phyloP scores from a whole-genome alignment of 2,888 invertebrate species.

The Charanyca ferruginea region DNA sequence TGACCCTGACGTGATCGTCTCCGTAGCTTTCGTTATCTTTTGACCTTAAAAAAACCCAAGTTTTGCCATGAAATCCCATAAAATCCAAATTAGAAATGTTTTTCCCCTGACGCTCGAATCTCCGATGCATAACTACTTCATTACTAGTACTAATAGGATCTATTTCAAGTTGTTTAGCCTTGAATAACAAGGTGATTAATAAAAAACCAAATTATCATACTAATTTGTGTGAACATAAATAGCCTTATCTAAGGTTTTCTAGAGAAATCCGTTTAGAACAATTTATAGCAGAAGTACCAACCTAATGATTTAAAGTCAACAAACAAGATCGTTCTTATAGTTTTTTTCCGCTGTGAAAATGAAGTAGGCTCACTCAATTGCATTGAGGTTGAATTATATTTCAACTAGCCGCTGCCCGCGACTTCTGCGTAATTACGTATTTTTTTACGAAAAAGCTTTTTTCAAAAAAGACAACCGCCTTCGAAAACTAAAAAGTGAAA shows the following conservation, averaged over 20 bases:
- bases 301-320: too few relatives aligned
- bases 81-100: background rate
- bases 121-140: background rate
- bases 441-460: too few relatives aligned
- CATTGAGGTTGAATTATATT: too few relatives aligned
- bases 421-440: too few relatives aligned
- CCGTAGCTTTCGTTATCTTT: too few relatives aligned
- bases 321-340: too few relatives aligned
- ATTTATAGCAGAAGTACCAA: background rate
- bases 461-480: too few relatives aligned
- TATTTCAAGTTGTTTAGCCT: constrained; percentile 23
- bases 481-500: too few relatives aligned
- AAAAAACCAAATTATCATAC: constrained; percentile 38
- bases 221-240: constrained; percentile 18
- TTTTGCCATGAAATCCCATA: background rate
- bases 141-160: background rate
- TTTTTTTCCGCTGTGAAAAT: too few relatives aligned
- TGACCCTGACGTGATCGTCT: too few relatives aligned
- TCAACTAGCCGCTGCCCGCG: too few relatives aligned
- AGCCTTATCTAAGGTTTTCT: background rate
- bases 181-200: constrained; percentile 6
- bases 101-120: constrained; percentile 10
- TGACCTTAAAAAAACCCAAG: background rate
- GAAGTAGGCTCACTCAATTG: too few relatives aligned
- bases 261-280: constrained; percentile 2